Evolutionary conservation across 2,797 vertebrate genomes (phyloP).

Genomic region (Protonibea diacanthus): DNA sequence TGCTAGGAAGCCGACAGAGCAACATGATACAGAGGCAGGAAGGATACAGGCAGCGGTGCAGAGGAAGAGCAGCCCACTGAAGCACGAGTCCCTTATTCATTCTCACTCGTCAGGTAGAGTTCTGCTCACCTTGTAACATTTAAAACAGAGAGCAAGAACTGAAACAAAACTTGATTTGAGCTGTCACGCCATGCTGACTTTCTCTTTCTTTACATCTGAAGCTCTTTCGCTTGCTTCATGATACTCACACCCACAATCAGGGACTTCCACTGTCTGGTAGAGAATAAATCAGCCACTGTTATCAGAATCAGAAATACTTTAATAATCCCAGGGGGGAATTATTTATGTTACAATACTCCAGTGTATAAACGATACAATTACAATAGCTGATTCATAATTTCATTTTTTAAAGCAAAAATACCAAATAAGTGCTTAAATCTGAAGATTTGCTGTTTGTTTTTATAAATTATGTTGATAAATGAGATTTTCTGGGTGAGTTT

Average conservation of each 20-base stretch:
- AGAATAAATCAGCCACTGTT: too few species aligned
- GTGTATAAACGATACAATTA: too few species aligned
- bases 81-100: not conserved
- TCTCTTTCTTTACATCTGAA: not conserved
- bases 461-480: not conserved
- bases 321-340: too few species aligned
- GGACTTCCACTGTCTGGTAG: not conserved
- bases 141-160: too few species aligned
- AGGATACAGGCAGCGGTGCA: conserved; percentile 18
- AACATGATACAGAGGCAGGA: conserved; percentile 59
- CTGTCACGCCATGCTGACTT: not conserved
- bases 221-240: not conserved
- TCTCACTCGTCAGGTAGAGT: not conserved
- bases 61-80: conserved; percentile 12
- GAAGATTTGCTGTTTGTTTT: not conserved
- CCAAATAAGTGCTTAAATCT: too few species aligned
- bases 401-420: too few species aligned
- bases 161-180: too few species aligned
- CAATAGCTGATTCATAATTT: too few species aligned
- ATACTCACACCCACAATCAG: not conserved
- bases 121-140: not conserved
- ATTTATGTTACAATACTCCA: too few species aligned
- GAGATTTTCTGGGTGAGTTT: not conserved
- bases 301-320: too few species aligned
- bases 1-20: conserved; percentile 72